Evolutionary conservation across 2,888 invertebrate genomes (phyloP).

Genomic region (Tanypteryx hageni): DNA sequence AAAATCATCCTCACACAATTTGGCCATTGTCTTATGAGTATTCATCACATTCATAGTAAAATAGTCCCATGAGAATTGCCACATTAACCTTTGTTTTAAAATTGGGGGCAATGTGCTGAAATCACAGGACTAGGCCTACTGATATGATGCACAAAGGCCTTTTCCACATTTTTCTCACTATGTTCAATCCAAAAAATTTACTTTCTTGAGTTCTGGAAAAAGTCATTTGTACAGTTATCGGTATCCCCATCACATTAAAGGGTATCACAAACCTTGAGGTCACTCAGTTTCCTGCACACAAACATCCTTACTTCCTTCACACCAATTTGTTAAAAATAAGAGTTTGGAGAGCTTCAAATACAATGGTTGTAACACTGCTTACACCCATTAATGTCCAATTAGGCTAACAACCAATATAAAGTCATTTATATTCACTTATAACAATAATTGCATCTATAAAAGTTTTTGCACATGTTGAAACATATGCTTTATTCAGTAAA

Average conservation of each 20-base stretch:
- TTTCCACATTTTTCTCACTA: conserved; percentile 6
- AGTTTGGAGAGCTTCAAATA: conserved; percentile 13
- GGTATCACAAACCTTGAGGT: conserved; percentile 56
- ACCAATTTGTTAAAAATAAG: conserved; percentile 35
- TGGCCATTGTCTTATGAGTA: conserved; percentile 22
- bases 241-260: conserved; percentile 37
- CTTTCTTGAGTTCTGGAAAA: neutral
- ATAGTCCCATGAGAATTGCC: conserved; percentile 13
- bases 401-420: neutral
- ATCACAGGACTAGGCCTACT: conserved; percentile 16
- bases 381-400: neutral
- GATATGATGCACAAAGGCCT: neutral
- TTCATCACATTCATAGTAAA: conserved; percentile 13
- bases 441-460: conserved; percentile 18
- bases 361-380: neutral
- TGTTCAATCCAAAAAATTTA: conserved; percentile 28
- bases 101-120: neutral
- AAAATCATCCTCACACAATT: neutral
- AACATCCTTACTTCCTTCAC: conserved; percentile 2
- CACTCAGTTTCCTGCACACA: conserved; percentile 38
- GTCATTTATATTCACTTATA: conserved; percentile 20
- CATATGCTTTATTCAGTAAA: neutral
- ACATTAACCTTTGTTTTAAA: conserved; percentile 1
- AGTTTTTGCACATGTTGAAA: neutral
- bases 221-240: conserved; percentile 58